Evolutionary conservation across 2,888 invertebrate species (phyloP).

Genomic region (Formica aserva): DNA sequence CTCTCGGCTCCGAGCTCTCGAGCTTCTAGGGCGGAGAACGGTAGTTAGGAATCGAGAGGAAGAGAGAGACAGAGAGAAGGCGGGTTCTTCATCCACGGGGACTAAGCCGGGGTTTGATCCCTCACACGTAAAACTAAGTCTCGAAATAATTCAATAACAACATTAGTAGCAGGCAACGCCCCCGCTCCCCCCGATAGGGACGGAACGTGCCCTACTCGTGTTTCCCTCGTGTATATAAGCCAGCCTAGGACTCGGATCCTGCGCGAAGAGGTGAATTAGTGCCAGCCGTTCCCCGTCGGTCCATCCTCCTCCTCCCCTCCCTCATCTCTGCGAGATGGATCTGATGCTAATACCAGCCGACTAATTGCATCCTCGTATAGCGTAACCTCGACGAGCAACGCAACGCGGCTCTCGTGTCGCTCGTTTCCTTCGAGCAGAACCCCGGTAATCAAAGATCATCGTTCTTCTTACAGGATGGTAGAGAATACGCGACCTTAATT

Average conservation of each 20-base stretch:
- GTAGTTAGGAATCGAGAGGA: slow-evolving; percentile 47
- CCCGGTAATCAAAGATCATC: slow-evolving; percentile 39
- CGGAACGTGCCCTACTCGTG: slow-evolving; percentile 42
- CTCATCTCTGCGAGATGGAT: slow-evolving; percentile 75
- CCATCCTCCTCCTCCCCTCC: slow-evolving; percentile 45
- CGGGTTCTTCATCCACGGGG: slow-evolving; percentile 79
- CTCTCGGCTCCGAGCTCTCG: slow-evolving; percentile 45
- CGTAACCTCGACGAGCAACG: slow-evolving; percentile 39
- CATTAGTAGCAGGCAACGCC: slow-evolving; percentile 74
- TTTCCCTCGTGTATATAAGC: slow-evolving; percentile 36
- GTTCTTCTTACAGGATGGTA: background rate
- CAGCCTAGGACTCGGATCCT: slow-evolving; percentile 37
- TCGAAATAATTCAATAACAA: slow-evolving; percentile 83
- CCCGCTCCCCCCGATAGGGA: slow-evolving; percentile 40
- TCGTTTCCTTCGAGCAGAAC: slow-evolving; percentile 41
- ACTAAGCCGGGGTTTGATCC: slow-evolving; percentile 77
- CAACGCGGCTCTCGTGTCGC: slow-evolving; percentile 27
- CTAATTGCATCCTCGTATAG: slow-evolving; percentile 76
- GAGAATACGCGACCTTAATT: slow-evolving; percentile 13
- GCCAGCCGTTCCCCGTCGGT: slow-evolving; percentile 48
- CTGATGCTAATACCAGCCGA: slow-evolving; percentile 79
- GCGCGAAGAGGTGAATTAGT: slow-evolving; percentile 45
- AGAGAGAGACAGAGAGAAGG: slow-evolving; percentile 54
- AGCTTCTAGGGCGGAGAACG: background rate
- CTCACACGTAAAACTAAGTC: slow-evolving; percentile 79